A percentile compares a stretch with the other conserved stretches of the same genome.
Evolutionary conservation across 2,797 vertebrate species (phyloP).

Genomic region (Acanthurus lineatus): DNA sequence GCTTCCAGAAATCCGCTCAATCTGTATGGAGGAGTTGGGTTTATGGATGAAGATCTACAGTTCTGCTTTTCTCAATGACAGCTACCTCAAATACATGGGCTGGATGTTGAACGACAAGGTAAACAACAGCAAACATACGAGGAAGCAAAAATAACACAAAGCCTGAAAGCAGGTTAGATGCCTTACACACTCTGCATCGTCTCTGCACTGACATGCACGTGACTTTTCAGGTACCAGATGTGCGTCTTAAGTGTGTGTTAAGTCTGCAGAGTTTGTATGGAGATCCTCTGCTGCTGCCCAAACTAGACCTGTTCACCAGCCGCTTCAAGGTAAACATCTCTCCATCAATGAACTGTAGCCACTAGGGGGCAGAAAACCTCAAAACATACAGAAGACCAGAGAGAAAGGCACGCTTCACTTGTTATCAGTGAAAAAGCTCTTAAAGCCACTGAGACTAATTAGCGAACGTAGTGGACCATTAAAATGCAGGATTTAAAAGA

Average conservation of each 20-base stretch:
- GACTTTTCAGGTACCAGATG: constrained; percentile 88
- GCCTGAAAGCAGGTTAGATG: background rate
- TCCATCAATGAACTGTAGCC: background rate
- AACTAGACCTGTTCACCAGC: constrained; percentile 92
- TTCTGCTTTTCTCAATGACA: constrained; percentile 89
- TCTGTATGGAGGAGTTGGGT: constrained; percentile 92
- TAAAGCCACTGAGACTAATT: no score
- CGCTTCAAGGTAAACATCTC: constrained; percentile 90
- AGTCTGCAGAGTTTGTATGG: constrained; percentile 89
- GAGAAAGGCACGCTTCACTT: no score
- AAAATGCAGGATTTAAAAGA: no score
- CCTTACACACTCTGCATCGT: background rate
- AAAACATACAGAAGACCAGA: no score
- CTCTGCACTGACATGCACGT: background rate
- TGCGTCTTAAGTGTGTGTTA: constrained; percentile 91
- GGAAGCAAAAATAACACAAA: background rate
- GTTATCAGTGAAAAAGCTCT: no score
- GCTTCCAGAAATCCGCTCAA: constrained; percentile 91
- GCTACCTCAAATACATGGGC: constrained; percentile 93
- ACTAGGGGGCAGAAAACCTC: background rate
- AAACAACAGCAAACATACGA: background rate
- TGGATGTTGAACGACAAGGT: constrained; percentile 97
- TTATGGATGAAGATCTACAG: constrained; percentile 92
- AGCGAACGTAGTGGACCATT: no score
- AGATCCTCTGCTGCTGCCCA: constrained; percentile 85